Conservation (phyloP, 2,113 vertebrate genomes). For the Ellobius talpinus region DNA sequence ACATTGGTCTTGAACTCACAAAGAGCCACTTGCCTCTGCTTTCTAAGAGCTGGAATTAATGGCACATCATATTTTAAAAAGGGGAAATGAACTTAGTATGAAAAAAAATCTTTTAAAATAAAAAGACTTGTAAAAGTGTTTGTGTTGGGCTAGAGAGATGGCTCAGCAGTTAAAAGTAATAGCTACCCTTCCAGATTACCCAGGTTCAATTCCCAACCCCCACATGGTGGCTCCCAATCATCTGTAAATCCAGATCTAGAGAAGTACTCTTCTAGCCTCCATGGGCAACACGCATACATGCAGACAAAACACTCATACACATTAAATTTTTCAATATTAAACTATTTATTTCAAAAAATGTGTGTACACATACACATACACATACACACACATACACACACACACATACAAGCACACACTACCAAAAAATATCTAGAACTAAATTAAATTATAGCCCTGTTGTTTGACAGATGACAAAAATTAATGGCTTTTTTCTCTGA, state of each 20-base stretch:
- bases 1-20: not conserved
- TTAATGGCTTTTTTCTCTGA: slow-evolving; percentile 47
- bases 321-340: not conserved
- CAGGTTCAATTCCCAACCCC: not conserved
- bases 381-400: not conserved
- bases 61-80: slow-evolving; percentile 39
- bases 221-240: not conserved
- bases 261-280: not conserved
- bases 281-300: not conserved
- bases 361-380: not conserved
- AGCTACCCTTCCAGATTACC: not conserved
- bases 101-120: slow-evolving; percentile 55
- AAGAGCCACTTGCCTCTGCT: not conserved
- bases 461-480: slow-evolving; percentile 59
- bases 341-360: not conserved
- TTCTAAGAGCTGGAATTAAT: not conserved
- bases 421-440: slow-evolving; percentile 25
- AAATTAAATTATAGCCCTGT: slow-evolving; percentile 13
- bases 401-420: not conserved
- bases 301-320: not conserved
- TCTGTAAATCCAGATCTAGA: not conserved
- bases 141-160: not conserved
- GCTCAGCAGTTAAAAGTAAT: not conserved
- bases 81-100: slow-evolving; percentile 13
- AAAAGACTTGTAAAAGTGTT: not conserved